Evolutionary conservation across 2,888 invertebrate genomes (phyloP).

Genomic region (Callinectes sapidus): DNA sequence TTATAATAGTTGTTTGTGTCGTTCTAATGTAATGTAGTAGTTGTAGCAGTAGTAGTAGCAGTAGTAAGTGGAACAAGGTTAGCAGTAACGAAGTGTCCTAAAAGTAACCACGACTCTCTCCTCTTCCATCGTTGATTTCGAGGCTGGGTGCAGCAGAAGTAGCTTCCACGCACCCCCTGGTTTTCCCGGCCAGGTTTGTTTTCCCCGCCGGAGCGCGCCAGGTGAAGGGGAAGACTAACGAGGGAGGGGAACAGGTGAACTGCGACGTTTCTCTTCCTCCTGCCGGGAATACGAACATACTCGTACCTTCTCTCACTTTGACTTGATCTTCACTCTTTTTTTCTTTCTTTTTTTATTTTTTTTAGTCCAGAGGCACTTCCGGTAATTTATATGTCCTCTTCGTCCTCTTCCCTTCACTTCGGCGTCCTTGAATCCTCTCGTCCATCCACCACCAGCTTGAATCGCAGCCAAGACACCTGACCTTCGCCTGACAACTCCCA

Average conservation of each 20-base stretch:
- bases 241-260: not conserved
- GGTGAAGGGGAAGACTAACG: not conserved
- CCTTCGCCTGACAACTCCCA: not conserved
- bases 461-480: not conserved
- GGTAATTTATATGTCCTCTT: not conserved
- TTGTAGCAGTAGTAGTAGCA: not conserved
- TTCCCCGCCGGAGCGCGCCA: not conserved
- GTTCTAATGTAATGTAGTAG: no score
- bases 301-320: conserved; percentile 8
- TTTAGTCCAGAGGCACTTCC: not conserved
- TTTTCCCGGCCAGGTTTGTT: not conserved
- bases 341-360: not conserved
- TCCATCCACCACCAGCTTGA: not conserved
- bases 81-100: not conserved
- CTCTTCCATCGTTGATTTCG: conserved; percentile 10
- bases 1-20: not conserved
- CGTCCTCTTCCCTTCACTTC: not conserved
- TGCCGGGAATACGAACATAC: not conserved
- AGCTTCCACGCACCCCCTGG: not conserved
- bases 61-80: not conserved
- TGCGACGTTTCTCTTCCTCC: not conserved
- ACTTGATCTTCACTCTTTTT: not conserved
- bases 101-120: not conserved
- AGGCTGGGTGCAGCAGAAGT: not conserved
- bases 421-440: not conserved